Evolutionary conservation across 1,140 invertebrate genomes (phyloP), one percentile per base, ranked within the genome.

Genomic region (Sogatella furcifera): DNA sequence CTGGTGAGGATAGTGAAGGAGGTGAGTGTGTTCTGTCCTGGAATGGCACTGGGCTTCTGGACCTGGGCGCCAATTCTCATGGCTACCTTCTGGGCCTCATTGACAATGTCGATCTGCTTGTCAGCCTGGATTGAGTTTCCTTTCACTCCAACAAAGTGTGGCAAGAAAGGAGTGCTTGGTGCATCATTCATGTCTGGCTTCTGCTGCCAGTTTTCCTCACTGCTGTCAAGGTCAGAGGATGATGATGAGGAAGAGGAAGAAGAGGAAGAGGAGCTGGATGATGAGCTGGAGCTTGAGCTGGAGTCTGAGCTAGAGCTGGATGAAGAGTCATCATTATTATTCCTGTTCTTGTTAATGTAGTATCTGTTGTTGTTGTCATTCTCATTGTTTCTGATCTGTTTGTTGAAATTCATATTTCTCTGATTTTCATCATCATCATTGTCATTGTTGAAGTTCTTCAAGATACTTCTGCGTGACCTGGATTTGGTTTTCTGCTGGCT

Each of bases 1-100:
- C 73, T 70, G 14, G 74, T 72, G n/a, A 87, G 66, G 19, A 81
- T 78, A 41, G 75, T 77, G 71, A 81, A 85, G 67, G 83, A 85
- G 14, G 78, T 75, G 0, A 85, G 67, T 34, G 81, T 79, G 15
- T 81, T 71, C 43, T 77, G 61, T 62, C 77, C 73, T 0, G 76
- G 74, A 63, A 82, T 80, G n/a, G 76, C 71, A 64, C 76, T 77
- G 0, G 78, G 75, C 42, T 79, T 71, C 61, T 82, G 74, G 5
- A 86, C 49, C 58, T 82, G 80, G 42, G 76, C 68, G 19, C 72
- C 78, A 15, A 86, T 81, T 65, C 83, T 69, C 52, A 73, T 62
- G 2, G 78, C 70, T 0, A 86, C 62, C 22, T 77, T 78, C 46
- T 77, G 69, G 1, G 74, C 73, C 14, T 69, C 69, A 60, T 75